phyloP scores from a whole-genome alignment of 2,113 vertebrate species.

The Oryzias melastigma region DNA sequence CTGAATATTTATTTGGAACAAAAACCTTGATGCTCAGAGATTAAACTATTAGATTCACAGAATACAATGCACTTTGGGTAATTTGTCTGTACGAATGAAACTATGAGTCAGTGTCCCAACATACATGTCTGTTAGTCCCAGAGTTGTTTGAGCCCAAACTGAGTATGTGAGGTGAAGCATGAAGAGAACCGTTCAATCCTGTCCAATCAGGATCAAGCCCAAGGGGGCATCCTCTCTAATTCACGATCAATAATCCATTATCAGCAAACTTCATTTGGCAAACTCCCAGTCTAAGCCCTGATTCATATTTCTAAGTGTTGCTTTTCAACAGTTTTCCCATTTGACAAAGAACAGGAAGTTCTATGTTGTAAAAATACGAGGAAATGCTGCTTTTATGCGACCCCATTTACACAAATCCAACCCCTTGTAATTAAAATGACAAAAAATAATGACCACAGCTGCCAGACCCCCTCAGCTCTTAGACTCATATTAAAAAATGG shows the following conservation, averaged over 20 bases:
- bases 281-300: conserved; percentile 19
- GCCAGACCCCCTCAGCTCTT: too few species aligned
- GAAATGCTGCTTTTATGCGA: too few species aligned
- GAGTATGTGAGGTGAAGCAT: conserved; percentile 78
- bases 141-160: conserved; percentile 66
- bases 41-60: too few species aligned
- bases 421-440: too few species aligned
- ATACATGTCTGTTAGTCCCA: conserved; percentile 43
- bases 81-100: conserved; percentile 54
- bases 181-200: conserved; percentile 87
- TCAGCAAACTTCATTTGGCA: conserved; percentile 83
- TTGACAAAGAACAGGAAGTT: too few species aligned
- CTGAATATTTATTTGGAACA: too few species aligned
- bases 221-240: conserved; percentile 80
- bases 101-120: conserved; percentile 55
- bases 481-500: conserved; percentile 9
- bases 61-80: too few species aligned
- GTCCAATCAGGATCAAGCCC: conserved; percentile 81
- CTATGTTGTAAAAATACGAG: too few species aligned
- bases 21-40: too few species aligned
- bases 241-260: conserved; percentile 96
- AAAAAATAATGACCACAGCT: too few species aligned
- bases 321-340: too few species aligned
- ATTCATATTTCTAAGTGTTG: not conserved
- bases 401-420: too few species aligned